Evolutionary conservation across 53 echinoderm and acorn worm species (phyloP), one percentile per base, ranked within the genome.

Genomic region (Astropecten irregularis): DNA sequence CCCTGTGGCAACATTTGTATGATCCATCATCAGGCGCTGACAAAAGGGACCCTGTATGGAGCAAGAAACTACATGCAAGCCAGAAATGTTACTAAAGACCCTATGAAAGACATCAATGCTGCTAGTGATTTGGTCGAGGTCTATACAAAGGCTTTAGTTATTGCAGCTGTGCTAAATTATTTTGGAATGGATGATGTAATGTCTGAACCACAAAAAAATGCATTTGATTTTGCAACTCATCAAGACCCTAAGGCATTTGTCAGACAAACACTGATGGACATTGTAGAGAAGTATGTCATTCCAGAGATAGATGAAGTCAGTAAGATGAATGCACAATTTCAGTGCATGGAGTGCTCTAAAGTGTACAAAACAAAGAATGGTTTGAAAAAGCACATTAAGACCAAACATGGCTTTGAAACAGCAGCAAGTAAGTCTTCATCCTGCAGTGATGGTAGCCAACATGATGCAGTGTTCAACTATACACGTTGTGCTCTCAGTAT

Each of bases 91-190:
- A 85, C 90, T 0, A 62, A 71, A 29, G 46, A 90, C 38, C 90
- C 90, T 1, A 90, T 90, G 81, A 59, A 79, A 8, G 81, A 90
- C 22, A 59, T 90, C 6, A 90, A 90, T 81, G 90, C 90, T 21
- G 90, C 90, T 4, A 69, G 58, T 18, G 71, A 79, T 22, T 76
- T 85, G 1, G 46, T 90, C 22, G 71, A 71, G 40, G 48, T 68
- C 9, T 90, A 81, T 63, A 81, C 90, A 1, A 85, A 62, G 27
- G 59, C 90, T 15, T 68, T 87, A 10, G 85, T 91, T 2, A 70
- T 84, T 33, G 84, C 88, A 20, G 88, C 92, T 8, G 88, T 81
- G 21, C 39, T 91, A 56, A 59, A 88, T 2, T 88, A 52, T 49
- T 91, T 91, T 79, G 88, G 88, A 9, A 69, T 84, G 66, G 36